These are phyloP conservation scores for Chironomus riparius DNA, from an alignment of 2,888 invertebrate species.

Conservation along the genomic window DNA sequence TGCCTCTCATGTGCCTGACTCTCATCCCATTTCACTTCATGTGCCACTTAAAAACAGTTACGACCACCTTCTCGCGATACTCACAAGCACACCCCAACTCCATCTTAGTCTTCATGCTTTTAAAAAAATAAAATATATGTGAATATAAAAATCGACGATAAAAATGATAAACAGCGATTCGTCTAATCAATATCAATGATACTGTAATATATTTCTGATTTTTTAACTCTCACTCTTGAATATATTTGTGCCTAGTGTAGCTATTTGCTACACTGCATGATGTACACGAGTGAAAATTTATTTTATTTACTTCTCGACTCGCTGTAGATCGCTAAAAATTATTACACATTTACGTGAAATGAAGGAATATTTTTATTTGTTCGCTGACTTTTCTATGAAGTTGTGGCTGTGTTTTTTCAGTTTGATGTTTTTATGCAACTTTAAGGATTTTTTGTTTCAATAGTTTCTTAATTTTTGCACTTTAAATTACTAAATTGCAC, in stretches of 20 bases:
- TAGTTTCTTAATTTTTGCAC: too few species aligned
- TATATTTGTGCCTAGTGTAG: too few species aligned
- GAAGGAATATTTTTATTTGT: background rate
- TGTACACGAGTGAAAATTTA: background rate
- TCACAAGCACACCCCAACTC: too few species aligned
- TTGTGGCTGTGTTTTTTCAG: background rate
- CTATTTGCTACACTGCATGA: background rate
- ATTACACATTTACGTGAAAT: background rate
- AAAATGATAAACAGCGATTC: constrained; percentile 26
- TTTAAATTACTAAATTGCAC: too few species aligned
- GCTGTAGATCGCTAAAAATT: background rate
- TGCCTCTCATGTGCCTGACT: too few species aligned
- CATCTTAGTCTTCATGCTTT: background rate
- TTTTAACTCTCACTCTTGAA: background rate
- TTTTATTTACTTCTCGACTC: background rate
- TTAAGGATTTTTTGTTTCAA: background rate
- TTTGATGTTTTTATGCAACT: background rate
- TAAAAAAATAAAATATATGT: background rate
- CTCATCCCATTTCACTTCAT: too few species aligned
- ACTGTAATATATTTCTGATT: constrained; percentile 23
- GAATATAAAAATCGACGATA: constrained; percentile 19
- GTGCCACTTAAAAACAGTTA: too few species aligned
- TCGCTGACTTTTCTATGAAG: too few species aligned
- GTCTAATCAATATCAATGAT: constrained; percentile 25
- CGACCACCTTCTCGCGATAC: background rate